phyloP scores from a whole-genome alignment of 2,888 invertebrate genomes.

The Galeopsomyia nigrocyanea region DNA sequence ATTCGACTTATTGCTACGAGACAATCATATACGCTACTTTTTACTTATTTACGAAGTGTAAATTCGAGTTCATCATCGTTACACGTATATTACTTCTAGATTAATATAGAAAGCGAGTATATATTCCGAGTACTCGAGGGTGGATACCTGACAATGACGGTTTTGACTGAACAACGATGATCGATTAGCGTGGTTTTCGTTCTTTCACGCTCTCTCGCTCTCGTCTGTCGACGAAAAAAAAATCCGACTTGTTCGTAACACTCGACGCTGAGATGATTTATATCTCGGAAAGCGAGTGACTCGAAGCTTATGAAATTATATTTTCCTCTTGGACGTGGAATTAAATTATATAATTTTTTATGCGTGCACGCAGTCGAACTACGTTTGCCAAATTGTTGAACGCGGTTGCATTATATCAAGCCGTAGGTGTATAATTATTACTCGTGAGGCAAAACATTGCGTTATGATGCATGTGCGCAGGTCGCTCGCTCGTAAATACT shows the following conservation, averaged over 20 bases:
- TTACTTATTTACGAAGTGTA: no score
- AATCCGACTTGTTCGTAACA: conserved; percentile 27
- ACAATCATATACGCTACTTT: no score
- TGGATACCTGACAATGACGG: conserved; percentile 32
- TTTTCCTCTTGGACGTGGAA: conserved; percentile 20
- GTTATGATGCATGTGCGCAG: conserved; percentile 19
- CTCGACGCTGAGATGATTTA: conserved; percentile 37
- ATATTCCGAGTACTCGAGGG: neutral
- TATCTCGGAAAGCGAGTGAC: conserved; percentile 3
- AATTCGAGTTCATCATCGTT: no score
- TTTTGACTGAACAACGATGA: conserved; percentile 27
- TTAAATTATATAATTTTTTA: conserved; percentile 41
- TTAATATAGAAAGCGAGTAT: no score
- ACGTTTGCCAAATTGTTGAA: no score
- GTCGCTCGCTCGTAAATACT: conserved; percentile 5
- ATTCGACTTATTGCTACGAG: no score
- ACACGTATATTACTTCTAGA: no score
- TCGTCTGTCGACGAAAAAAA: conserved; percentile 9
- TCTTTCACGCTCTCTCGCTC: conserved; percentile 6
- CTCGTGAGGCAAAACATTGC: conserved; percentile 24
- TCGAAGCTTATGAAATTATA: conserved; percentile 39
- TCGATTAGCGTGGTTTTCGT: conserved; percentile 23
- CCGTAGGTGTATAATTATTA: conserved; percentile 18
- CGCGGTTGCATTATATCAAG: no score
- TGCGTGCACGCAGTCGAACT: conserved; percentile 5